Evolutionary conservation across 2,888 invertebrate genomes (phyloP), one percentile per base, ranked within the genome.

Genomic region (Troides oblongomaculatus): DNA sequence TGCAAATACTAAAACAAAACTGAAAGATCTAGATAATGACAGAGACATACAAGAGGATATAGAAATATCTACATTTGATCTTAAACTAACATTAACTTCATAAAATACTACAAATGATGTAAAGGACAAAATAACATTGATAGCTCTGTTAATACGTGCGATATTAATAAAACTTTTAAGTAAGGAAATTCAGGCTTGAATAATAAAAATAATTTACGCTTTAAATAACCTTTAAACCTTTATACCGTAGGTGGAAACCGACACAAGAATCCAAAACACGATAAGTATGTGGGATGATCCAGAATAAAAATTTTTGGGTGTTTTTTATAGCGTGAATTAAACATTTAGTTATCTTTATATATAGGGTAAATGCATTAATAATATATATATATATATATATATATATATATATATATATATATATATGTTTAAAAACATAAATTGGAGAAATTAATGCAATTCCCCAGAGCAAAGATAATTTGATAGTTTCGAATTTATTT

Each of bases 241-340:
- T 78, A 46, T 56, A 79, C 73, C 78, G 70, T 86, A 89, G 88
- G 84, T 81, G 84, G 85, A 81, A 77, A 72, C 72, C 83, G 69
- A 72, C 78, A 71, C 73, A 72, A 74, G 71, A 74, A 77, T 79
- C 75, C 76, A 75, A 79, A 72, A 75, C 75, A 72, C 84, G 85
- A 83, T 89, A 82, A 86, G 86, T 87, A 85, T 79, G 80, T 75
- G 75, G 81, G 79, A 78, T 76, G n/a, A 50, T 63, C 1, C 39
- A 65, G 65, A n/a, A 57, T 43, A 43, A 39, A 62, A 30, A 76
- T 68, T 64, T 3, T 70, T 71, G 56, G 53, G 66, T 60, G 68
- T 68, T 69, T 12, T 39, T 64, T 43, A 39, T 65, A 69, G 69
- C 36, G 61, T 57, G 6, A 56, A 61, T 61, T 56, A 17, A 1